Percentiles rank a stretch among this genome's conserved stretches.
These are phyloP conservation scores for Phenacoccus solenopsis DNA, from an alignment of 1,140 invertebrate species.

Conservation along the genomic window DNA sequence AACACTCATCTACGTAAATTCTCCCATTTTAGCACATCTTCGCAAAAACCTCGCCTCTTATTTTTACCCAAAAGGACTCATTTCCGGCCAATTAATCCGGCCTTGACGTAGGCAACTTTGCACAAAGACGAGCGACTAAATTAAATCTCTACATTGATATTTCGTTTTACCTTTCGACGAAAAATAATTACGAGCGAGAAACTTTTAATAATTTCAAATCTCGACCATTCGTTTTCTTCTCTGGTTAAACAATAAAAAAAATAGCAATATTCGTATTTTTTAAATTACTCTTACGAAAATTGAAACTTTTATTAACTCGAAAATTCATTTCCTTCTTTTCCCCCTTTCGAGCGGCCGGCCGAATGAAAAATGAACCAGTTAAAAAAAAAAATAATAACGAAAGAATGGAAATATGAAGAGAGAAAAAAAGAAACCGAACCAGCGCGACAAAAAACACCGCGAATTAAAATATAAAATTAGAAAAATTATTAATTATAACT, in stretches of 20 bases:
- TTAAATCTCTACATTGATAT: background rate
- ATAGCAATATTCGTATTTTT: background rate
- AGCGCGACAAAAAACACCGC: background rate
- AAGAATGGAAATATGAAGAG: background rate
- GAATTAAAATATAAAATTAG: slow-evolving; percentile 4
- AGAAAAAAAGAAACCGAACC: background rate
- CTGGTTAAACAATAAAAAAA: too few relatives aligned
- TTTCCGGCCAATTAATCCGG: too few relatives aligned
- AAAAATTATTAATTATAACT: slow-evolving; percentile 4
- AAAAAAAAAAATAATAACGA: background rate
- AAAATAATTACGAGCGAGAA: background rate
- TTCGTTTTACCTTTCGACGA: background rate
- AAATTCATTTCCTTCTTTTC: background rate
- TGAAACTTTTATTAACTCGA: background rate
- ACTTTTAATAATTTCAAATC: background rate
- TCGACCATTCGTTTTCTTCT: background rate
- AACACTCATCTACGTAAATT: too few relatives aligned
- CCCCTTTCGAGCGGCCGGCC: too few relatives aligned
- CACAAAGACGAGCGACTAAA: background rate
- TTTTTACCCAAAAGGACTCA: too few relatives aligned
- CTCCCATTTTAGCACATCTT: too few relatives aligned
- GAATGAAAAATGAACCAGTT: background rate
- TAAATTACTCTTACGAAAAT: background rate
- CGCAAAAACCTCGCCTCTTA: too few relatives aligned
- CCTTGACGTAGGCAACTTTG: too few relatives aligned